A percentile compares a stretch with the other conserved stretches of the same genome.
Evolutionary conservation across 1,140 invertebrate species (phyloP).

Genomic region (Drosophila chauvacae): DNA sequence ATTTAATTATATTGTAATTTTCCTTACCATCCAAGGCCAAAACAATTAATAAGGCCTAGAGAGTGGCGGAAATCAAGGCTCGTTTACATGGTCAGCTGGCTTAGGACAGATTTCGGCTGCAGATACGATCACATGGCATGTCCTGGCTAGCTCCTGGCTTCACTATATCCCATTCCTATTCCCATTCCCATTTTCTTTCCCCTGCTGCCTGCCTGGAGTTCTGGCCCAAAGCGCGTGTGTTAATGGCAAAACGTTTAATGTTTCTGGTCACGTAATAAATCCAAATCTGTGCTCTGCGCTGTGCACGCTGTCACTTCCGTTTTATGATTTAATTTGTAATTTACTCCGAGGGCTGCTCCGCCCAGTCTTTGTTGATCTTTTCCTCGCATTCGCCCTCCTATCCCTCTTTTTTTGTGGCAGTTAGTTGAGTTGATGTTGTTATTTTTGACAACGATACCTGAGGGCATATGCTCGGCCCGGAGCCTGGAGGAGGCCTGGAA

Average conservation of each 20-base stretch:
- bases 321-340: conserved; percentile 84
- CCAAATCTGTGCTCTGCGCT: conserved; percentile 79
- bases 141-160: conserved; percentile 3
- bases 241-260: conserved; percentile 81
- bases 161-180: conserved; percentile 11
- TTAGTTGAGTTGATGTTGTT: conserved; percentile 72
- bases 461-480: conserved; percentile 51
- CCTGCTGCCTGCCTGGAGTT: not conserved
- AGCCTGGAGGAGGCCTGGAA: conserved; percentile 19
- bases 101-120: conserved; percentile 10
- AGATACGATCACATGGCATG: conserved; percentile 29
- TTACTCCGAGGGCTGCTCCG: conserved; percentile 65
- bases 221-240: conserved; percentile 66
- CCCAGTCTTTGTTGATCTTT: conserved; percentile 20
- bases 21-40: not conserved
- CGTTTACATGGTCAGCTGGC: conserved; percentile 35
- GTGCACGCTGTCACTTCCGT: conserved; percentile 81
- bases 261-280: conserved; percentile 83
- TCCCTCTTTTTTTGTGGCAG: conserved; percentile 46
- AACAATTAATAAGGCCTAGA: conserved; percentile 14
- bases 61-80: conserved; percentile 10
- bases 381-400: not conserved
- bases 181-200: not conserved
- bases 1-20: not conserved
- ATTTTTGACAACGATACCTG: conserved; percentile 76